Conservation (phyloP, 2,113 vertebrate genomes). For the Barnardius zonarius region DNA sequence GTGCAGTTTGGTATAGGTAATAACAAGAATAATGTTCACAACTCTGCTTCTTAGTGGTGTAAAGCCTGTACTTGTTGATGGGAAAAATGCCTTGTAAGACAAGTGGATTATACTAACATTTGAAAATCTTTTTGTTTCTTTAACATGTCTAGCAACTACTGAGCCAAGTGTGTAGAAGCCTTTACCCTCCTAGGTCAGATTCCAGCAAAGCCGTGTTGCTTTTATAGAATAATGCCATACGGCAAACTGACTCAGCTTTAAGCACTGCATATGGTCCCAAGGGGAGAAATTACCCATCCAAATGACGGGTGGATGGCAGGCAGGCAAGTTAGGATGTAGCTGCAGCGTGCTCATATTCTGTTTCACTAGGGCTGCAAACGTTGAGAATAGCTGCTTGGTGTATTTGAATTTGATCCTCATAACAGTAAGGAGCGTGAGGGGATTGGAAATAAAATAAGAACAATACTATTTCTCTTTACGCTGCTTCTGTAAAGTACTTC, state of each 20-base stretch:
- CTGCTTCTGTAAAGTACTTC: conserved; percentile 46
- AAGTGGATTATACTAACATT: not conserved
- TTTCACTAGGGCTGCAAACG: conserved; percentile 35
- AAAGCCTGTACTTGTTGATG: not conserved
- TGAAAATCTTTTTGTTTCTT: conserved; percentile 23
- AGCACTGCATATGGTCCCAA: conserved; percentile 33
- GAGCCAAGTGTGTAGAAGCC: conserved; percentile 29
- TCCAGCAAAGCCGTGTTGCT: conserved; percentile 29
- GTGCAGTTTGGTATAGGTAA: not conserved
- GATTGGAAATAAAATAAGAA: conserved; percentile 52
- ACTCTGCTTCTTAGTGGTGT: not conserved
- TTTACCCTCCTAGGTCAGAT: conserved; percentile 49
- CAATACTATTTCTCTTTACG: conserved; percentile 56
- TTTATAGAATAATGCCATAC: conserved; percentile 22
- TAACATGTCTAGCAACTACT: conserved; percentile 56
- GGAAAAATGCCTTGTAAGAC: not conserved
- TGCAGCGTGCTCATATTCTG: conserved; percentile 36
- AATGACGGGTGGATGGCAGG: conserved; percentile 40
- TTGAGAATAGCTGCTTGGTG: conserved; percentile 52
- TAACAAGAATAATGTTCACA: not conserved
- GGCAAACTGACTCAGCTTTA: conserved; percentile 54
- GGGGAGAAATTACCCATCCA: conserved; percentile 43
- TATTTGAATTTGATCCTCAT: conserved; percentile 55
- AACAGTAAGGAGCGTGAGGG: conserved; percentile 28
- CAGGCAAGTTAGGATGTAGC: conserved; percentile 40